phyloP scores from a whole-genome alignment of 2,113 vertebrate genomes.

The Eolophus roseicapilla region DNA sequence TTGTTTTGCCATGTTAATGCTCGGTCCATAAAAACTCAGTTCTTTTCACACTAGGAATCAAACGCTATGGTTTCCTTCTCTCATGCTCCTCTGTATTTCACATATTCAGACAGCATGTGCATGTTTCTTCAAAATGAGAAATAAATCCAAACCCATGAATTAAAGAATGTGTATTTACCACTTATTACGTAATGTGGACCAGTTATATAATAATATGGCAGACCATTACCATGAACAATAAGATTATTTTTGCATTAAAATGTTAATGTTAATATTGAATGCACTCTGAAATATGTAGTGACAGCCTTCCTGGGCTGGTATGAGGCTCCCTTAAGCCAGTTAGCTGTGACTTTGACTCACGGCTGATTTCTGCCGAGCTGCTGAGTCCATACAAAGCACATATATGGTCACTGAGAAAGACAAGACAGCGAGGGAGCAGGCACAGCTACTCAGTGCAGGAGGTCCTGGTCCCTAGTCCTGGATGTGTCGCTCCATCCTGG shows the following conservation, averaged over 20 bases:
- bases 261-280: not conserved
- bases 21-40: not conserved
- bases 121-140: not conserved
- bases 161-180: not conserved
- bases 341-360: not conserved
- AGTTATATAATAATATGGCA: not conserved
- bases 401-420: rapidly evolving
- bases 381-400: rapidly evolving
- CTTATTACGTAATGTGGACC: too few relatives aligned
- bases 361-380: not conserved
- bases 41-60: not conserved
- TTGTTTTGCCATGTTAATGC: not conserved
- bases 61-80: not conserved
- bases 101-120: not conserved
- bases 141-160: not conserved
- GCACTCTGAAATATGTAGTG: rapidly evolving
- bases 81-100: too few relatives aligned
- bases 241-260: not conserved
- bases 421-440: rapidly evolving
- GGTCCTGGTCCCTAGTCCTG: too few relatives aligned
- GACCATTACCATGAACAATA: not conserved
- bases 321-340: not conserved
- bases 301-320: not conserved
- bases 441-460: rapidly evolving
- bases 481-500: not conserved